Evolutionary conservation across 2,113 vertebrate species (phyloP), one percentile per base, ranked within the genome.

Genomic region (Toxotes chatareus): DNA sequence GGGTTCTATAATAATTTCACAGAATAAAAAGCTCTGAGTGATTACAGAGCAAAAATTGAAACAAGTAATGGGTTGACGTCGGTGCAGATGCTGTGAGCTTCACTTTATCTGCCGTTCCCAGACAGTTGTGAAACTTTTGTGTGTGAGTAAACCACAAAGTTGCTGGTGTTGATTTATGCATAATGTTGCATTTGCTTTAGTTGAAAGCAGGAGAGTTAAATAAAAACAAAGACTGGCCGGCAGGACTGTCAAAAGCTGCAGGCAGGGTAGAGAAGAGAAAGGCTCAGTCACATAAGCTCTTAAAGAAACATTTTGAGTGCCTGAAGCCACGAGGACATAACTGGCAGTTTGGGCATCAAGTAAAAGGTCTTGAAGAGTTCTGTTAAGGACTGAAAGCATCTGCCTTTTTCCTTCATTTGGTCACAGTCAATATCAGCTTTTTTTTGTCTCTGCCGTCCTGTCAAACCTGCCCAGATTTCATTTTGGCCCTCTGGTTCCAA

Each of bases 61-160:
- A 38, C 7, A 7, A 76, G 32, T 61, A 44, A 56, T n/a, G 40
- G 19, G 4, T 55, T 59, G 71, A 71, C 32, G 13, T 79, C 53
- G 34, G 64, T 7, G 1, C 66, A 66, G 72, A 74, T 67, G 74
- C 88, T 63, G 9, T 7, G 67, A 86, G 82, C 79, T 76, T 73
- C 63, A 60, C 46, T 82, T 89, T 88, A 88, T 89, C 81, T 83
- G 0, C 64, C 21, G 3, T 59, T 74, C n/a, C 63, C 87, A 86
- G 85, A 65, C 69, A 51, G 63, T 61, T 51, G 19, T 46, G 71
- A 71, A 32, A 69, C 21, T 17, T 77, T 46, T 65, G 60, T 60
- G 67, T 62, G 36, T 23, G 44, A 76, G 56, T 61, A 47, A 83
- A 81, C 61, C 53, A 40, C 12, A 66, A 31, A 76, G 56, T 65